Percentiles rank a stretch among this genome's conserved stretches.
Evolutionary conservation across 2,797 vertebrate genomes (phyloP).

Genomic region (Chelmon rostratus): DNA sequence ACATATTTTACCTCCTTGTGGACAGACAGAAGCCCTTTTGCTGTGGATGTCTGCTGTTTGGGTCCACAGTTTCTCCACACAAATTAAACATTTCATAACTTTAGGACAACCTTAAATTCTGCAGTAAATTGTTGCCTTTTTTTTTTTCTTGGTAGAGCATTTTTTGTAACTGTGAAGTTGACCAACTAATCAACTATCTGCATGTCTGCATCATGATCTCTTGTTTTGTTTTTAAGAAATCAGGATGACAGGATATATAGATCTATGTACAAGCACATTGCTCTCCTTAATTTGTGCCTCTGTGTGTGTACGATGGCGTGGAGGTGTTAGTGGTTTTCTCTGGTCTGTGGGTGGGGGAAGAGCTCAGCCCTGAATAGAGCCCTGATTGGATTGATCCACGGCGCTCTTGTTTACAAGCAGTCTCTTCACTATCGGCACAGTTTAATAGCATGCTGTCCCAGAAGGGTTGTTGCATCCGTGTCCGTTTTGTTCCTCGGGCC

Average conservation of each 20-base stretch:
- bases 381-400: constrained; percentile 87
- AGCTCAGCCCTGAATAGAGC: constrained; percentile 66
- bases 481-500: constrained; percentile 82
- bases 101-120: background rate
- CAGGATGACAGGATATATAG: constrained; percentile 19
- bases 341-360: constrained; percentile 57
- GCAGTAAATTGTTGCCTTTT: background rate
- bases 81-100: background rate
- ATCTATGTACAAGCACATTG: constrained; percentile 8
- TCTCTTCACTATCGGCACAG: constrained; percentile 79
- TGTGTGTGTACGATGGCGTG: constrained; percentile 34
- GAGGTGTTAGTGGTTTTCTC: constrained; percentile 42
- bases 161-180: constrained; percentile 7
- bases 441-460: constrained; percentile 85
- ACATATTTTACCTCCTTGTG: background rate
- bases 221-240: constrained; percentile 19
- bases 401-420: constrained; percentile 82
- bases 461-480: constrained; percentile 84
- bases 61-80: background rate
- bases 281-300: constrained; percentile 10
- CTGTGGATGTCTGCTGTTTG: background rate
- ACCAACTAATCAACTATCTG: background rate
- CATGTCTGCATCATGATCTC: background rate
- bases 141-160: background rate
- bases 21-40: constrained; percentile 1